These are phyloP conservation scores for Acheta domesticus DNA, from an alignment of 2,888 invertebrate genomes.

Conservation along the genomic window DNA sequence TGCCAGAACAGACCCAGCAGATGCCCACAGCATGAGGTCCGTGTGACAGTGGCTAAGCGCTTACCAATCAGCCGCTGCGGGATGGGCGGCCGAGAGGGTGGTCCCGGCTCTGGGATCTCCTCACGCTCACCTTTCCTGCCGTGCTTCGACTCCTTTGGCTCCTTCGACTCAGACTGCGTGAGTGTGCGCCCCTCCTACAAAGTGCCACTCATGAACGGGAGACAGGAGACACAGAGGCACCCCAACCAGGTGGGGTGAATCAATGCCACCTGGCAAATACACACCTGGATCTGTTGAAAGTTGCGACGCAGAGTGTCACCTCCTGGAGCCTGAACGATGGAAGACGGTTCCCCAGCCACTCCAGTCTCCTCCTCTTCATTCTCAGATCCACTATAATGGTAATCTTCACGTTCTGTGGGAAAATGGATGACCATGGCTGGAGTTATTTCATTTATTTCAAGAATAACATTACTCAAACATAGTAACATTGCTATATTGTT, in stretches of 20 bases:
- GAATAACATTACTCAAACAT: constrained; percentile 23
- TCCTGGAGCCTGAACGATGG: constrained; percentile 84
- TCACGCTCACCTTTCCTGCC: constrained; percentile 47
- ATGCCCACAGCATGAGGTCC: background rate
- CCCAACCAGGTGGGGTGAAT: background rate
- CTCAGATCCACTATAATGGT: constrained; percentile 89
- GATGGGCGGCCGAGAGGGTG: constrained; percentile 82
- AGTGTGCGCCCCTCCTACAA: constrained; percentile 53
- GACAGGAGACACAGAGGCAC: background rate
- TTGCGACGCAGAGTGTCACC: constrained; percentile 95
- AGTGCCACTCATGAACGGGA: constrained; percentile 5
- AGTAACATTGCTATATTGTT: too few relatives aligned
- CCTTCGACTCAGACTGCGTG: constrained; percentile 52
- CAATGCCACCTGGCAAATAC: background rate
- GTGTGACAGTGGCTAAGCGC: background rate
- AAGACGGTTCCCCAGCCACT: constrained; percentile 90
- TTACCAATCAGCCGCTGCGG: constrained; percentile 80
- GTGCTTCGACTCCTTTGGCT: constrained; percentile 30
- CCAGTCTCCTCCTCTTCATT: constrained; percentile 94
- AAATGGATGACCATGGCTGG: background rate
- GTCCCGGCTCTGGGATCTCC: constrained; percentile 72
- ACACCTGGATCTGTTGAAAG: constrained; percentile 93
- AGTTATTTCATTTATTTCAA: too few relatives aligned
- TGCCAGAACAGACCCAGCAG: background rate
- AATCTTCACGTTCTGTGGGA: constrained; percentile 51